A percentile compares a stretch with the other conserved stretches of the same genome.
phyloP scores from a whole-genome alignment of 2,113 vertebrate genomes.

The Sorex araneus region DNA sequence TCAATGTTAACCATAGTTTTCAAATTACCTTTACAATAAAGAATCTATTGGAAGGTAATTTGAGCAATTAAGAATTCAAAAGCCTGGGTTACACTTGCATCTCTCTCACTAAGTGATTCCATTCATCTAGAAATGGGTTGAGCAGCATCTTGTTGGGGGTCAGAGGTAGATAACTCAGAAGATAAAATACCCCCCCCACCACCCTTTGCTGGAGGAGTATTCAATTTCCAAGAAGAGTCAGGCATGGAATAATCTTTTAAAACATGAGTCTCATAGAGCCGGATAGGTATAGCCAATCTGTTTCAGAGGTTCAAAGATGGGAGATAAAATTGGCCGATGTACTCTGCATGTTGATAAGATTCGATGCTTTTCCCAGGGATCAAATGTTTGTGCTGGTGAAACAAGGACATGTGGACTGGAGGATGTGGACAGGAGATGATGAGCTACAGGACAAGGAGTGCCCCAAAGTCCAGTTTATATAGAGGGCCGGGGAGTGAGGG shows the following conservation, averaged over 20 bases:
- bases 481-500: no score
- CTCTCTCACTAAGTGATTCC: neutral
- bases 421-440: neutral
- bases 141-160: neutral
- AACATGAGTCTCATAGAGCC: neutral
- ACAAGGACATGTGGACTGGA: neutral
- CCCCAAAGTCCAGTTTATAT: neutral
- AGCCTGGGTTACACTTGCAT: neutral
- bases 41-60: neutral
- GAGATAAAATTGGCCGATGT: neutral
- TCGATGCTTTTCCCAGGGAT: no score
- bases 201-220: neutral
- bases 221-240: neutral
- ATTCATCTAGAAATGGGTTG: neutral
- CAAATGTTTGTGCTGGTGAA: neutral
- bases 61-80: neutral
- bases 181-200: neutral
- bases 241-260: neutral
- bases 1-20: neutral
- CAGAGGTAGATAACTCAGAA: neutral
- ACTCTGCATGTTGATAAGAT: neutral
- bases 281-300: neutral
- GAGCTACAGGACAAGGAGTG: neutral
- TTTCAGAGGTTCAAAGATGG: neutral
- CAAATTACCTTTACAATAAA: constrained; percentile 14